Evolutionary conservation across 2,113 vertebrate species (phyloP).

Genomic region (Salvator merianae): DNA sequence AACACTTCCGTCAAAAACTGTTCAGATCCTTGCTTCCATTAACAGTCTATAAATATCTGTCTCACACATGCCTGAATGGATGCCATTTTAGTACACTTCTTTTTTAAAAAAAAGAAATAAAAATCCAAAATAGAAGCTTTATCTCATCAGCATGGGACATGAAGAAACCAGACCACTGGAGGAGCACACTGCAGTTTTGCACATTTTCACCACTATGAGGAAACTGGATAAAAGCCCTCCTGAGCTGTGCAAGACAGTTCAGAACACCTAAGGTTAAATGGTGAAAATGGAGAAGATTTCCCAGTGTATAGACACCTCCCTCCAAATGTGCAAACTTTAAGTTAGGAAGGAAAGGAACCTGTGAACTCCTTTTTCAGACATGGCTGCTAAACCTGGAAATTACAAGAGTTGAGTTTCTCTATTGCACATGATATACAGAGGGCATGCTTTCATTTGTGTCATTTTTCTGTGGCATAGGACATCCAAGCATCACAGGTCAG

Average conservation of each 20-base stretch:
- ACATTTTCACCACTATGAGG: slow-evolving; percentile 47
- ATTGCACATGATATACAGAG: too few relatives aligned
- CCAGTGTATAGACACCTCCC: too few relatives aligned
- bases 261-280: slow-evolving; percentile 48
- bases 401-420: too few relatives aligned
- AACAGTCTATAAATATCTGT: slow-evolving; percentile 69
- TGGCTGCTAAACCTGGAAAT: too few relatives aligned
- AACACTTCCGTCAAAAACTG: slow-evolving; percentile 10
- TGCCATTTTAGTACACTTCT: slow-evolving; percentile 47
- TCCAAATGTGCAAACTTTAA: too few relatives aligned
- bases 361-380: too few relatives aligned
- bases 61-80: slow-evolving; percentile 59
- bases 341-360: too few relatives aligned
- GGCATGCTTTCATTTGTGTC: too few relatives aligned
- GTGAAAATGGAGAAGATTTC: not conserved
- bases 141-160: slow-evolving; percentile 28
- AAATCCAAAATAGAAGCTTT: slow-evolving; percentile 46
- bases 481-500: too few relatives aligned
- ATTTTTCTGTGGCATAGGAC: too few relatives aligned
- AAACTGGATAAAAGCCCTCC: slow-evolving; percentile 6
- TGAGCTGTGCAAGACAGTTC: slow-evolving; percentile 56
- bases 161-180: slow-evolving; percentile 45
- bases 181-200: slow-evolving; percentile 21
- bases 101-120: slow-evolving; percentile 37
- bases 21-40: slow-evolving; percentile 53